Conservation (phyloP, 2,797 vertebrate genomes). For the Gymnodraco acuticeps region DNA sequence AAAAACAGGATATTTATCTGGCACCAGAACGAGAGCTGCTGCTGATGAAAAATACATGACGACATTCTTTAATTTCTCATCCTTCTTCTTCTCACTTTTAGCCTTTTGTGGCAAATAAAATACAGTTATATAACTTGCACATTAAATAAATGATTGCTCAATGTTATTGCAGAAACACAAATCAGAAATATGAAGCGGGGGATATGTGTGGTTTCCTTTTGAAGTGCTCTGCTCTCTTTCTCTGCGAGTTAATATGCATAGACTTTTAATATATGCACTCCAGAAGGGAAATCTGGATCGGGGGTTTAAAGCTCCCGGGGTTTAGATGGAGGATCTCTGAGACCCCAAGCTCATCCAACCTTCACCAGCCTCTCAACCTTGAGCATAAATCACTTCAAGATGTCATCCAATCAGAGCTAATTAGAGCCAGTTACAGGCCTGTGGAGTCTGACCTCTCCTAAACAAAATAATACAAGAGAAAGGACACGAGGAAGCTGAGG, state of each 20-base stretch:
- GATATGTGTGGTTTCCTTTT: slow-evolving; percentile 26
- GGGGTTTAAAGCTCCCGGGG: slow-evolving; percentile 48
- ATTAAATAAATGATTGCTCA: slow-evolving; percentile 16
- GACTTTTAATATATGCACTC: slow-evolving; percentile 20
- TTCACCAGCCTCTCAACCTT: slow-evolving; percentile 64
- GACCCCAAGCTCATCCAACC: slow-evolving; percentile 41
- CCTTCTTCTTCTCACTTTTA: not conserved
- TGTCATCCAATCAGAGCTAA: slow-evolving; percentile 78
- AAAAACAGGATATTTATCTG: slow-evolving; percentile 1
- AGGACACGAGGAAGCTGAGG: slow-evolving; percentile 35
- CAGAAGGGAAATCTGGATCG: slow-evolving; percentile 31
- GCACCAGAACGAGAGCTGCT: not conserved
- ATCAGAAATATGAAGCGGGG: not conserved
- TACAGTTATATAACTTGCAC: slow-evolving; percentile 17
- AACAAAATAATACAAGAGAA: slow-evolving; percentile 7
- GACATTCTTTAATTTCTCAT: not conserved
- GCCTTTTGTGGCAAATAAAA: not conserved
- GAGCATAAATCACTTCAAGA: slow-evolving; percentile 81
- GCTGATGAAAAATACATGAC: not conserved
- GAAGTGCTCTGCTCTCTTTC: slow-evolving; percentile 21
- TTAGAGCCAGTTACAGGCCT: slow-evolving; percentile 64
- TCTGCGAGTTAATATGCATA: slow-evolving; percentile 39
- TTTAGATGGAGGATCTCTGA: slow-evolving; percentile 45
- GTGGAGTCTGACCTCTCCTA: slow-evolving; percentile 58
- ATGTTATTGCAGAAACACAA: slow-evolving; percentile 1